Evolutionary conservation across 2,797 vertebrate genomes (phyloP), one percentile per base, ranked within the genome.

Genomic region (Lepidocolaptes lacrymiger): DNA sequence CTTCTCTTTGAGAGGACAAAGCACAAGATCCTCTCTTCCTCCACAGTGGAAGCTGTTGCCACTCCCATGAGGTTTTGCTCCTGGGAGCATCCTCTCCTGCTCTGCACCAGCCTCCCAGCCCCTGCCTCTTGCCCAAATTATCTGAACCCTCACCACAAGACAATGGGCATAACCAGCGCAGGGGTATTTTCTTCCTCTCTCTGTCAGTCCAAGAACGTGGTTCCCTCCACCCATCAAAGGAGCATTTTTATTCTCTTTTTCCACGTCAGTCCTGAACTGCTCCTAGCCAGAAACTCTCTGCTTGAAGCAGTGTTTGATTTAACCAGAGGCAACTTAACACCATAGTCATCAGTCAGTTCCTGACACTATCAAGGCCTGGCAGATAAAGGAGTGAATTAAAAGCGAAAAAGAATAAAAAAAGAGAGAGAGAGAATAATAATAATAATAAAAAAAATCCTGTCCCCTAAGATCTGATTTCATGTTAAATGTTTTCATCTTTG

Each of bases 401-500:
- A 94, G 44, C 51, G 59, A 84, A 55, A 55, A 14, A 13, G 59
- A 85, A 85, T 66, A 19, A 85, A 78, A 67, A 82, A 49, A 63
- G 3, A 39, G 13, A 55, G 10, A 54, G 8, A 48, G 32, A 69
- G 22, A 85, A 24, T 19, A 68, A 49, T 49, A 49, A 44, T 41
- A 87, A 62, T n/a, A 75, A 48, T 67, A 41, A 23, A 61, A 52
- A 62, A 52, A 49, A 9, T 48, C 72, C 41, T 72, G 20, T 95
- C 59, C 80, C 61, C 48, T 61, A 58, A 93, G 95, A 90, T 77
- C 37, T 74, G 68, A 63, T 85, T 93, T 96, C 1, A 0, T 39
- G 71, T 95, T 87, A 39, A 74, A 85, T 34, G 48, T 91, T 96
- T 95, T 93, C 84, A 87, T 94, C 93, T 85, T 64, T 73, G 73